Evolutionary conservation across 2,113 vertebrate species (phyloP).

Genomic region (Salvelinus namaycush): DNA sequence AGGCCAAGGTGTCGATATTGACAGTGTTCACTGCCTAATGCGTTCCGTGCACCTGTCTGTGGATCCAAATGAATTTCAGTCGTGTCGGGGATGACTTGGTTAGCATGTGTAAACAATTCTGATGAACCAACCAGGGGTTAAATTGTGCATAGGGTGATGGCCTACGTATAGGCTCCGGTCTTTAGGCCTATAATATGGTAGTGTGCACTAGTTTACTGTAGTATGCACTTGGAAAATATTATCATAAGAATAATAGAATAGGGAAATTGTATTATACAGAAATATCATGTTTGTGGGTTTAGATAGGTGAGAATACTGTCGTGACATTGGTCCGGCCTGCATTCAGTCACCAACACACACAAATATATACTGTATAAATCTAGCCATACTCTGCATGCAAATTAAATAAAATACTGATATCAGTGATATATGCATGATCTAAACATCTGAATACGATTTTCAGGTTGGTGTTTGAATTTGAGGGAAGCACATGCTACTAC

Average conservation of each 20-base stretch:
- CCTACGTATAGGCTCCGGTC: neutral
- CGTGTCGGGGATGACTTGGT: conserved; percentile 46
- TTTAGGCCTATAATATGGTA: neutral
- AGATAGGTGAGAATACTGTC: neutral
- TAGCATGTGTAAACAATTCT: conserved; percentile 20
- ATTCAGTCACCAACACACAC: neutral
- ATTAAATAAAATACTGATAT: neutral
- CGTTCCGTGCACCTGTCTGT: conserved; percentile 32
- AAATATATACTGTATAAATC: neutral
- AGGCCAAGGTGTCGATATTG: conserved; percentile 8
- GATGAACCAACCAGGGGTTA: conserved; percentile 9
- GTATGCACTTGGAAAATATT: neutral
- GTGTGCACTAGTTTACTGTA: neutral
- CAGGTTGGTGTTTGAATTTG: neutral
- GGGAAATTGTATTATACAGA: neutral
- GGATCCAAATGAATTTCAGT: conserved; percentile 42
- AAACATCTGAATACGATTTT: neutral
- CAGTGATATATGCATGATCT: neutral
- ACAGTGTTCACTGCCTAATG: conserved; percentile 15
- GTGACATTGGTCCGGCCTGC: neutral
- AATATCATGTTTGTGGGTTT: neutral
- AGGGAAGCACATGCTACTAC: neutral
- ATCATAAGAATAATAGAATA: neutral
- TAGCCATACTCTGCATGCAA: neutral
- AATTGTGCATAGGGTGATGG: neutral